Conservation (phyloP, 2,113 vertebrate genomes). For the Willisornis vidua region DNA sequence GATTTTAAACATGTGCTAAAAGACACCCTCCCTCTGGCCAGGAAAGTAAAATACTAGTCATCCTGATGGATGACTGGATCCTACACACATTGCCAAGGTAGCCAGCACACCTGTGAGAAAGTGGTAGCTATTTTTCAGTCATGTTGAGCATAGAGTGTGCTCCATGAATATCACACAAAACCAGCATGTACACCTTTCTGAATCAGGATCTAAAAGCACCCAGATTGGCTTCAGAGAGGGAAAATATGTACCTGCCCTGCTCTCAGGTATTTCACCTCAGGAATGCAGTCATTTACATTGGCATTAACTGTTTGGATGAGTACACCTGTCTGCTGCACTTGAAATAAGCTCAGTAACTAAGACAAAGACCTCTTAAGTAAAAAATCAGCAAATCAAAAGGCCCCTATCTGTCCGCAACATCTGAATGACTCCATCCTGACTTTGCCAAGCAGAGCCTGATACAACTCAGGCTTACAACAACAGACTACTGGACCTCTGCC, state of each 20-base stretch:
- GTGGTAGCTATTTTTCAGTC: neutral
- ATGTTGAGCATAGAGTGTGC: neutral
- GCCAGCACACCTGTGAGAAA: neutral
- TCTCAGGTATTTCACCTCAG: neutral
- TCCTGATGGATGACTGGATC: neutral
- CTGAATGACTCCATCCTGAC: neutral
- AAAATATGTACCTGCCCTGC: neutral
- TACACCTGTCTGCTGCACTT: neutral
- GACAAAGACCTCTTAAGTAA: neutral
- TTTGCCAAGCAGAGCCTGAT: neutral
- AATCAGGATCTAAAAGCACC: neutral
- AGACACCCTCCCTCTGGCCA: neutral
- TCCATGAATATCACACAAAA: neutral
- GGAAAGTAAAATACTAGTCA: neutral
- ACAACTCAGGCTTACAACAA: neutral
- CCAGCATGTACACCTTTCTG: neutral
- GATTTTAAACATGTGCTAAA: neutral
- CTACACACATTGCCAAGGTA: neutral
- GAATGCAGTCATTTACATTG: neutral
- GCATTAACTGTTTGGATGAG: neutral
- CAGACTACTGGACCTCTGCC: neutral
- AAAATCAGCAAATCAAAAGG: slow-evolving; percentile 18
- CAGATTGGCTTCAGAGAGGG: neutral
- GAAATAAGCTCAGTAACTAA: neutral
- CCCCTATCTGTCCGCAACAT: neutral